These are phyloP conservation scores for Cistogaster globosa DNA, from an alignment of 2,888 invertebrate species.

Conservation along the genomic window DNA sequence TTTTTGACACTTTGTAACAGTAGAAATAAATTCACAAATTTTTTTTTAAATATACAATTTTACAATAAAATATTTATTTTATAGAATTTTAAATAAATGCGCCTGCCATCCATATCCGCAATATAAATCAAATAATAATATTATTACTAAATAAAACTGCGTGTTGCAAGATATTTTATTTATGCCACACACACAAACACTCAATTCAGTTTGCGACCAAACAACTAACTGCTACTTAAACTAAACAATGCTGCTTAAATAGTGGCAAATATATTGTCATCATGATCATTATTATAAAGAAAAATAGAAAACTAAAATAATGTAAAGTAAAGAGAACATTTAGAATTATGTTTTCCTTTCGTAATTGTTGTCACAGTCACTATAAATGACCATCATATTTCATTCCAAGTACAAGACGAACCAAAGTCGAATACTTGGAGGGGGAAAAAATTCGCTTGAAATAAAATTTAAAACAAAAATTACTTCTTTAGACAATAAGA, in stretches of 20 bases:
- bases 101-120: slow-evolving; percentile 79
- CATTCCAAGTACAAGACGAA: slow-evolving; percentile 25
- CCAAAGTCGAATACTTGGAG: slow-evolving; percentile 14
- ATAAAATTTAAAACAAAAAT: slow-evolving; percentile 15
- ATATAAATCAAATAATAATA: slow-evolving; percentile 77
- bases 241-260: slow-evolving; percentile 67
- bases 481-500: slow-evolving; percentile 58
- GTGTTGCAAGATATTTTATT: slow-evolving; percentile 50
- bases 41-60: neutral
- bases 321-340: slow-evolving; percentile 36
- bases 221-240: slow-evolving; percentile 56
- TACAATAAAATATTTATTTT: slow-evolving; percentile 63
- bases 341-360: slow-evolving; percentile 67
- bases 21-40: neutral
- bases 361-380: slow-evolving; percentile 71
- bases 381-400: slow-evolving; percentile 70
- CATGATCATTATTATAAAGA: neutral
- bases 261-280: slow-evolving; percentile 57
- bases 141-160: slow-evolving; percentile 55
- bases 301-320: slow-evolving; percentile 19
- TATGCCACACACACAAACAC: slow-evolving; percentile 53
- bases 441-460: neutral
- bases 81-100: slow-evolving; percentile 58
- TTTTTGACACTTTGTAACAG: neutral
- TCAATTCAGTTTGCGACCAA: neutral